These are phyloP conservation scores for Amiota communis DNA, from an alignment of 2,888 invertebrate species.

Conservation along the genomic window DNA sequence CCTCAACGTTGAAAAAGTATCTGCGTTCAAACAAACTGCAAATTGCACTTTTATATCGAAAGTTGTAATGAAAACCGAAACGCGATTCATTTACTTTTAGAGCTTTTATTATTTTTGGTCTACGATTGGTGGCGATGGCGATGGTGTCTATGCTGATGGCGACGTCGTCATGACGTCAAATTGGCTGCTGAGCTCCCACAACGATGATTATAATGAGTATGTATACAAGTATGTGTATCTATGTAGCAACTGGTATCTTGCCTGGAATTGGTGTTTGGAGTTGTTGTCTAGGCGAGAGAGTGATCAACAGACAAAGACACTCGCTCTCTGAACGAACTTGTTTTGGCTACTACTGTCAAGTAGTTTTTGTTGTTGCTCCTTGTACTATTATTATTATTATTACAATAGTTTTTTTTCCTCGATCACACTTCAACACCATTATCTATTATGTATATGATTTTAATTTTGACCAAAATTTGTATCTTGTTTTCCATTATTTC, in stretches of 20 bases:
- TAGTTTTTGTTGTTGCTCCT: too few relatives aligned
- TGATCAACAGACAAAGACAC: too few relatives aligned
- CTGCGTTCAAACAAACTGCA: constrained; percentile 54
- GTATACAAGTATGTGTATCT: too few relatives aligned
- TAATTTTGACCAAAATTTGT: constrained; percentile 51
- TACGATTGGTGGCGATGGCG: constrained; percentile 23
- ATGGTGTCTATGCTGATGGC: background rate
- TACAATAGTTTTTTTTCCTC: too few relatives aligned
- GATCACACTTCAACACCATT: too few relatives aligned
- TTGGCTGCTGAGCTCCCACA: background rate
- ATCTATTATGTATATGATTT: constrained; percentile 34
- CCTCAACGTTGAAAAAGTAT: constrained; percentile 60
- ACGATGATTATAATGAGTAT: background rate
- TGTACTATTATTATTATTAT: too few relatives aligned
- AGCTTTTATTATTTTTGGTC: constrained; percentile 26
- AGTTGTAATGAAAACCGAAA: constrained; percentile 23
- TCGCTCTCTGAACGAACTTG: too few relatives aligned
- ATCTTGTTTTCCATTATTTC: constrained; percentile 33
- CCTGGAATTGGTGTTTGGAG: too few relatives aligned
- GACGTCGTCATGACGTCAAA: constrained; percentile 23
- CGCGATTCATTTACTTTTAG: constrained; percentile 4
- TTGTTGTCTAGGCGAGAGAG: too few relatives aligned
- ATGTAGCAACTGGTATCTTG: too few relatives aligned
- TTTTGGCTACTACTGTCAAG: too few relatives aligned
- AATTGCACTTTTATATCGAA: constrained; percentile 66